Conservation (phyloP, 2,113 vertebrate species). For the Bambusicola thoracicus region DNA sequence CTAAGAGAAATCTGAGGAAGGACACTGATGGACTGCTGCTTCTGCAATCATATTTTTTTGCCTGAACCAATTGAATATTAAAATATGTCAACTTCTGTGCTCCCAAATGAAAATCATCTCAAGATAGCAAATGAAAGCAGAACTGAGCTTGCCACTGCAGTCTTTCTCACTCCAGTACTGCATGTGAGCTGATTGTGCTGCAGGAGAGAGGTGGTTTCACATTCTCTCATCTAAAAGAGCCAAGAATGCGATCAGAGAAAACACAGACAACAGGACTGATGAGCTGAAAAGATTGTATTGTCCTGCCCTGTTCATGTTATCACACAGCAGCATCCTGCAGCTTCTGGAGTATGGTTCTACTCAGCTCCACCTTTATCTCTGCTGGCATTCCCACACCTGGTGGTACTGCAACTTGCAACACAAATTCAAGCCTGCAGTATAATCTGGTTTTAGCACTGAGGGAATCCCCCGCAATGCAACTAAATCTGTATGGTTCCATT, state of each 20-base stretch:
- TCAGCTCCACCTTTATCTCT: not conserved
- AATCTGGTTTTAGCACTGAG: fast-evolving
- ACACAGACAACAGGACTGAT: fast-evolving
- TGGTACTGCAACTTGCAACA: not conserved
- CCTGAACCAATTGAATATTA: not conserved
- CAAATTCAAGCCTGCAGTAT: not conserved
- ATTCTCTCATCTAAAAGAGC: not conserved
- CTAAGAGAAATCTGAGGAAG: not conserved
- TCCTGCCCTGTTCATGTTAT: not conserved
- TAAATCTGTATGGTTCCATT: not conserved
- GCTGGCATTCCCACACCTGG: not conserved
- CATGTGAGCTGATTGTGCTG: not conserved
- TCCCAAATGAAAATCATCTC: not conserved
- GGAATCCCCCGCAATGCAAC: not conserved
- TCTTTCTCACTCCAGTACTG: not conserved
- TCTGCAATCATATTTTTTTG: not conserved
- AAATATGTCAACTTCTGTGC: not conserved
- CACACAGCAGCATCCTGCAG: not conserved
- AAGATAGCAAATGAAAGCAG: not conserved
- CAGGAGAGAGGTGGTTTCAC: not conserved
- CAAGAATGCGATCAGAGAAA: not conserved
- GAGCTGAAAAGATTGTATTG: not conserved
- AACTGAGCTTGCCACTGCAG: not conserved
- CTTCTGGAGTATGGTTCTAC: not conserved
- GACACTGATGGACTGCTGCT: not conserved